Conservation (phyloP, 1,140 invertebrate species). For the Chrysopa pallens region DNA sequence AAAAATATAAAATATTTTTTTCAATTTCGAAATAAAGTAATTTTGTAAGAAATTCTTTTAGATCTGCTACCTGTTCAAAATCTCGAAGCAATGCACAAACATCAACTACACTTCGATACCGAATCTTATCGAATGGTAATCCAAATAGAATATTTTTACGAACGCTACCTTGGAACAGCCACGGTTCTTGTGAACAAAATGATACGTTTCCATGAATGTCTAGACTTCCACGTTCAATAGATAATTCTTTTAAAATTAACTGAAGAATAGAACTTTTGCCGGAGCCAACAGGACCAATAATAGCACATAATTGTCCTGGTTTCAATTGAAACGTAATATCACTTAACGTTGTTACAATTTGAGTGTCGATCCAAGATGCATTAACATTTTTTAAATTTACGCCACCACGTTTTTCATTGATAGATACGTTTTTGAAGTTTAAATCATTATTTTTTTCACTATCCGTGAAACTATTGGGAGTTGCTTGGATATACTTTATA, state of each 20-base stretch:
- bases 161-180: slow-evolving; percentile 48
- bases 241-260: slow-evolving; percentile 50
- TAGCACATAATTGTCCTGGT: slow-evolving; percentile 44
- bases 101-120: slow-evolving; percentile 38
- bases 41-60: too few relatives aligned
- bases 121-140: slow-evolving; percentile 34
- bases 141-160: slow-evolving; percentile 71
- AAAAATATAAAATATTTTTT: too few relatives aligned
- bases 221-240: slow-evolving; percentile 37
- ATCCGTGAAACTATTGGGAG: slow-evolving; percentile 7
- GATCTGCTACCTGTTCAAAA: slow-evolving; percentile 24
- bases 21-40: too few relatives aligned
- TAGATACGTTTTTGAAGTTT: too few relatives aligned
- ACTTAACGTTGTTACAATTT: slow-evolving; percentile 37
- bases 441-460: slow-evolving; percentile 1
- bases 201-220: slow-evolving; percentile 40
- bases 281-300: slow-evolving; percentile 60
- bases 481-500: slow-evolving; percentile 11
- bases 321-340: slow-evolving; percentile 38
- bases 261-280: slow-evolving; percentile 68
- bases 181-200: slow-evolving; percentile 60
- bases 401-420: slow-evolving; percentile 9
- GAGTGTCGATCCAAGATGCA: slow-evolving; percentile 37
- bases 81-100: slow-evolving; percentile 52
- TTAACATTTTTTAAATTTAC: slow-evolving; percentile 29